Evolutionary conservation across 2,888 invertebrate genomes (phyloP), one percentile per base, ranked within the genome.

Genomic region (Drosophila mimica): DNA sequence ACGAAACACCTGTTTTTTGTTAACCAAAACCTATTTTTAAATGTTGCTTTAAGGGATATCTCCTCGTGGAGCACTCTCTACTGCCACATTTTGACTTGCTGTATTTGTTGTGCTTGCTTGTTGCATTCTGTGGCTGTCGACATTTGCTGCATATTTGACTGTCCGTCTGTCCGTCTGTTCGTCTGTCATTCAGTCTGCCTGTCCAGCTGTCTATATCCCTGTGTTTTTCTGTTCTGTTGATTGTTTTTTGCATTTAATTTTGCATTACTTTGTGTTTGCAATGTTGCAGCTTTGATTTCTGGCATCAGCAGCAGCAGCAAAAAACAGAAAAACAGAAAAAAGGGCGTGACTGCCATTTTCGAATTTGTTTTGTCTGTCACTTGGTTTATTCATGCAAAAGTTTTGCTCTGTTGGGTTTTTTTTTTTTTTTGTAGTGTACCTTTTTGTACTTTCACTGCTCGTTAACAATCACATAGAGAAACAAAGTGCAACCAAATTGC

Each of bases 181-280:
- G 48, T 54, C 33, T 53, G 8, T 52, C 36, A 53, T 36, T 15
- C 36, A 36, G 31, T 15, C 25, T 7, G 33, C 36, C 28, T n/a
- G 11, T 46, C 51, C n/a, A 11, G 20, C 34, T 25, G 33, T 62
- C 52, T 52, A 9, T n/a, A 52, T 28, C 20, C 33, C 49, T 31
- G 48, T 25, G 20, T 65, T 34, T n/a, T 53, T 51, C 20, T 51
- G 52, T 36, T 61, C 62, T 59, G 67, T 51, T 79, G 85, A 75
- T 82, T 84, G 85, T 77, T 83, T 88, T 77, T 78, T 71, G 68
- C 83, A 78, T 88, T 85, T 88, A 85, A 88, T 88, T 86, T 76
- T 74, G 70, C 82, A 89, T 84, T 84, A 84, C 79, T 84, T 74
- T 84, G 73, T 49, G 46, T 15, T 66, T 70, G 69, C 74, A 46